Conservation (phyloP, 2,888 invertebrate genomes). For the Micoletzkya japonica region DNA sequence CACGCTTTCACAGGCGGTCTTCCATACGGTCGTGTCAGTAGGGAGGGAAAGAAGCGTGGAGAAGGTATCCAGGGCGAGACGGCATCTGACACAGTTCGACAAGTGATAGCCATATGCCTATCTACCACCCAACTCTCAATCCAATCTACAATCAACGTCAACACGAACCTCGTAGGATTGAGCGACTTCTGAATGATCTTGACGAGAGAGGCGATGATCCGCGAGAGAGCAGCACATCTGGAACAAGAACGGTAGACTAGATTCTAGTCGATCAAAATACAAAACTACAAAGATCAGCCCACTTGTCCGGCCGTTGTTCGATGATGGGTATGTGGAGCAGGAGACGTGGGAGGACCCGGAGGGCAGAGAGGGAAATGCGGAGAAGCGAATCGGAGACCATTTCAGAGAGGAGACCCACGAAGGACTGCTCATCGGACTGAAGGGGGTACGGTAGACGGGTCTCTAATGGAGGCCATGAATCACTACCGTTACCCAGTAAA, state of each 20-base stretch:
- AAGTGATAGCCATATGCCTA: not conserved
- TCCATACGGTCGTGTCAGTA: conserved; percentile 16
- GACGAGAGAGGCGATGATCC: conserved; percentile 7
- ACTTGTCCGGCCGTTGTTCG: conserved; percentile 2
- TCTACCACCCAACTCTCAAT: not conserved
- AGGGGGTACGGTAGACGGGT: too few relatives aligned
- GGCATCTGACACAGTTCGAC: conserved; percentile 9
- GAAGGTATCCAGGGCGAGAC: conserved; percentile 20
- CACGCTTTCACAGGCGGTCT: conserved; percentile 20
- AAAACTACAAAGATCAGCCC: not conserved
- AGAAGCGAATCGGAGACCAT: not conserved
- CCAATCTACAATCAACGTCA: not conserved
- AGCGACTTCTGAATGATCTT: conserved; percentile 10
- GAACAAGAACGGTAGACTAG: not conserved
- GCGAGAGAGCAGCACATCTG: conserved; percentile 19
- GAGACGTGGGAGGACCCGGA: conserved; percentile 14
- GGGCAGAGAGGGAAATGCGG: conserved; percentile 2
- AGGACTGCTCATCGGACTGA: conserved; percentile 12
- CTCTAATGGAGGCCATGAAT: too few relatives aligned
- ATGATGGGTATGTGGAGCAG: conserved; percentile 5
- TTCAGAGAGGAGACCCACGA: conserved; percentile 24
- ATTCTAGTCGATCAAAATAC: not conserved
- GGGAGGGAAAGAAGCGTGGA: conserved; percentile 16
- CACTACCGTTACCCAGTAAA: too few relatives aligned
- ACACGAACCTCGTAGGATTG: conserved; percentile 13